Conservation (phyloP, 2,797 vertebrate genomes). For the Coilia nasus region DNA sequence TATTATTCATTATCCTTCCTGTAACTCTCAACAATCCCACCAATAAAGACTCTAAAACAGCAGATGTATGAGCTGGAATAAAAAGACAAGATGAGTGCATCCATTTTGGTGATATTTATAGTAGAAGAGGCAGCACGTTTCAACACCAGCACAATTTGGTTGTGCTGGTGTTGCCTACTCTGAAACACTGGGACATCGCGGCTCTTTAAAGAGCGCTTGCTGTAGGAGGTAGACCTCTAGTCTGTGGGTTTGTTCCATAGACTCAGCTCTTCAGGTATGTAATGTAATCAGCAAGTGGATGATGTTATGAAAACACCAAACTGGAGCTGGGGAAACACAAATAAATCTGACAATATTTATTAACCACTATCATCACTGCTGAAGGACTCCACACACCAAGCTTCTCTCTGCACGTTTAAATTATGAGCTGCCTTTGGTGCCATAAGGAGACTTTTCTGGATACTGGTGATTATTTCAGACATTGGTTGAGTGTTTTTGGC, state of each 20-base stretch:
- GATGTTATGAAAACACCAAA: conserved; percentile 52
- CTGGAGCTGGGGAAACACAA: conserved; percentile 44
- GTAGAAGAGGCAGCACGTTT: neutral
- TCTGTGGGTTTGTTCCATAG: conserved; percentile 34
- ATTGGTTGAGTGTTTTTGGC: neutral
- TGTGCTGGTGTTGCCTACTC: neutral
- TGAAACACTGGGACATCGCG: neutral
- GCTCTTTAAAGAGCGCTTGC: neutral
- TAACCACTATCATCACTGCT: neutral
- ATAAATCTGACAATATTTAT: conserved; percentile 44
- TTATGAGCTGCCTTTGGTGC: conserved; percentile 30
- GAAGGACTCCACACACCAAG: conserved; percentile 33
- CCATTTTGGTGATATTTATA: neutral
- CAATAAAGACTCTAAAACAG: neutral
- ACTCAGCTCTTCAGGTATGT: conserved; percentile 53
- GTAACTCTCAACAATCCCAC: neutral
- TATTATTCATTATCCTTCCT: neutral
- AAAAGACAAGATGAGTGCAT: neutral
- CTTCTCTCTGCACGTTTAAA: neutral
- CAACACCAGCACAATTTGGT: no score
- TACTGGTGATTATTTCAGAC: neutral
- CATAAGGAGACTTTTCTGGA: neutral
- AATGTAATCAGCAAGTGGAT: conserved; percentile 46
- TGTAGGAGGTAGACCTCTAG: neutral
- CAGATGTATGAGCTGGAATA: neutral